These are phyloP conservation scores for Stratiolaelaps scimitus DNA, from an alignment of 1,140 invertebrate species.

Conservation along the genomic window DNA sequence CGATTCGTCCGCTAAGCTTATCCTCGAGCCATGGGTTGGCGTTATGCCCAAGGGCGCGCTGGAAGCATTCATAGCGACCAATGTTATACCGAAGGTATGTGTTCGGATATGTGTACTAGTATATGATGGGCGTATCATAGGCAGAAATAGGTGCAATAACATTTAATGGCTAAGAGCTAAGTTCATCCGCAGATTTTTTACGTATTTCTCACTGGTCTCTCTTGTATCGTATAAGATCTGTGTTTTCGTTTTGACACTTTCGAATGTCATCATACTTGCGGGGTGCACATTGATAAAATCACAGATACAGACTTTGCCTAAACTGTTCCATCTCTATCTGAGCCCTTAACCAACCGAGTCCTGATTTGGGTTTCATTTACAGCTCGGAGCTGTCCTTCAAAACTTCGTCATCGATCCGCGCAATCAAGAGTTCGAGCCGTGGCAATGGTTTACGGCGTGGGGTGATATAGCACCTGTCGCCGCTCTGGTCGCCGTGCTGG, in stretches of 20 bases:
- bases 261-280: background rate
- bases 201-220: background rate
- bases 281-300: background rate
- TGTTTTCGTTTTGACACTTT: background rate
- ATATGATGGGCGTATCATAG: too few relatives aligned
- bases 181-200: too few relatives aligned
- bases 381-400: conserved; percentile 55
- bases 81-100: conserved; percentile 67
- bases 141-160: too few relatives aligned
- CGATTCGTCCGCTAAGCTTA: conserved; percentile 76
- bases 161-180: too few relatives aligned
- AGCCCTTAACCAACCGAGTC: too few relatives aligned
- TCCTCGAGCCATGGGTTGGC: conserved; percentile 78
- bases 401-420: conserved; percentile 72
- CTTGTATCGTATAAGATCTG: conserved; percentile 2
- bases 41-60: conserved; percentile 70
- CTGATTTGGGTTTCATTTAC: background rate
- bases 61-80: conserved; percentile 68
- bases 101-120: too few relatives aligned
- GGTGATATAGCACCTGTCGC: conserved; percentile 57
- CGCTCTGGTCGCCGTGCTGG: conserved; percentile 57
- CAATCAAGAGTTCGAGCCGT: conserved; percentile 57
- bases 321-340: too few relatives aligned
- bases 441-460: conserved; percentile 80
- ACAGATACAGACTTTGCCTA: background rate